phyloP scores from a whole-genome alignment of 2,113 vertebrate species.

The Ceyx cyanopectus region DNA sequence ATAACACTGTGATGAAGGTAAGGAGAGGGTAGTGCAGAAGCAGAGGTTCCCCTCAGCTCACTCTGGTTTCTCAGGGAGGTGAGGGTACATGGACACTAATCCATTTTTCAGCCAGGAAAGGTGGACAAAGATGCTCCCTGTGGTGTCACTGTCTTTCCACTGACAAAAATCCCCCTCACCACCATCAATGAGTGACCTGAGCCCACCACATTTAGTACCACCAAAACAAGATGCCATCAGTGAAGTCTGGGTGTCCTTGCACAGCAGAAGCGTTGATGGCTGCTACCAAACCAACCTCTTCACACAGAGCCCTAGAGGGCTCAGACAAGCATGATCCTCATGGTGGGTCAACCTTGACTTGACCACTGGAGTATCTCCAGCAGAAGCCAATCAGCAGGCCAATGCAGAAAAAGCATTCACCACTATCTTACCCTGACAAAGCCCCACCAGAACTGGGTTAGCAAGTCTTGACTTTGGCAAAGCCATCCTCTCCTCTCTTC shows the following conservation, averaged over 20 bases:
- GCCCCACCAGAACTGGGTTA: not conserved
- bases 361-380: not conserved
- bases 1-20: conserved; percentile 88
- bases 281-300: not conserved
- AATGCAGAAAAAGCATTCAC: not conserved
- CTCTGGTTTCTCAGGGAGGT: accelerated
- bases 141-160: not conserved
- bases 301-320: not conserved
- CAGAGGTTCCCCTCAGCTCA: not conserved
- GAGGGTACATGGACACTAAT: accelerated
- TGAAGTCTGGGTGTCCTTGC: not conserved
- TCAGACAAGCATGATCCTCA: not conserved
- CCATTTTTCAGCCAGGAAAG: not conserved
- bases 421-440: not conserved
- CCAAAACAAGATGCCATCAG: accelerated
- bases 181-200: not conserved
- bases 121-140: not conserved
- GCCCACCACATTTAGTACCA: not conserved
- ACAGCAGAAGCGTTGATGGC: not conserved
- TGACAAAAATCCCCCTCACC: accelerated
- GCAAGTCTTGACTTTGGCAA: not conserved
- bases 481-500: not conserved
- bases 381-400: not conserved
- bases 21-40: not conserved
- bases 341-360: not conserved